These are phyloP conservation scores for Pitta sordida DNA, from an alignment of 2,113 vertebrate species.

Conservation along the genomic window DNA sequence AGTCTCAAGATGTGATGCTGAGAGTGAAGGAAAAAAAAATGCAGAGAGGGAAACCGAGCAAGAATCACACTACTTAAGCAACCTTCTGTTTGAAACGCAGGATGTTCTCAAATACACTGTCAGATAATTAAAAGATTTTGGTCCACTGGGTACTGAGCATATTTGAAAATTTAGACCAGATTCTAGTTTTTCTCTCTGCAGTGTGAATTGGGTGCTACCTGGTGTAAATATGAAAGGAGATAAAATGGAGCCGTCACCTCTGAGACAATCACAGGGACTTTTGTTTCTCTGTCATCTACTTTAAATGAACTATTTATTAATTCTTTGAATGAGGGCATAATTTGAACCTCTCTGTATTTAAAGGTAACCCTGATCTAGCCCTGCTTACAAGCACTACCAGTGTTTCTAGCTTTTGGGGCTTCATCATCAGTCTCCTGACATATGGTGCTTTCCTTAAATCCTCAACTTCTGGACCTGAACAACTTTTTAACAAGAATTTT, in stretches of 20 bases:
- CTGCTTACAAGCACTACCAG: neutral
- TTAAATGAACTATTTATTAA: neutral
- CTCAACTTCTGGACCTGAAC: neutral
- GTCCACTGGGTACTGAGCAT: neutral
- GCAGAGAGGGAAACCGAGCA: neutral
- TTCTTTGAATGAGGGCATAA: neutral
- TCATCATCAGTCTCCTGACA: neutral
- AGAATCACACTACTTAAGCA: neutral
- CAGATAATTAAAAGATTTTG: conserved; percentile 32
- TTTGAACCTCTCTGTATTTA: neutral
- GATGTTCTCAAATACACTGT: neutral
- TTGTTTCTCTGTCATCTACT: neutral
- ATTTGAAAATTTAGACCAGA: conserved; percentile 25
- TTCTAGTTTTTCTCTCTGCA: neutral
- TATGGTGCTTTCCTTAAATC: neutral
- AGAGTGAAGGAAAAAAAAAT: neutral
- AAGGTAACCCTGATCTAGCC: neutral
- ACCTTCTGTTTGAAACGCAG: neutral
- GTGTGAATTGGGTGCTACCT: neutral
- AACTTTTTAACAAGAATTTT: neutral
- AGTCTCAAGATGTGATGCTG: neutral
- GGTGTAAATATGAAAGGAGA: neutral
- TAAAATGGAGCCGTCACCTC: neutral
- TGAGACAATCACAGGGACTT: neutral
- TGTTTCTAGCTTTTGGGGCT: neutral